phyloP scores from a whole-genome alignment of 2,888 invertebrate species.

The Petrolisthes cinctipes region DNA sequence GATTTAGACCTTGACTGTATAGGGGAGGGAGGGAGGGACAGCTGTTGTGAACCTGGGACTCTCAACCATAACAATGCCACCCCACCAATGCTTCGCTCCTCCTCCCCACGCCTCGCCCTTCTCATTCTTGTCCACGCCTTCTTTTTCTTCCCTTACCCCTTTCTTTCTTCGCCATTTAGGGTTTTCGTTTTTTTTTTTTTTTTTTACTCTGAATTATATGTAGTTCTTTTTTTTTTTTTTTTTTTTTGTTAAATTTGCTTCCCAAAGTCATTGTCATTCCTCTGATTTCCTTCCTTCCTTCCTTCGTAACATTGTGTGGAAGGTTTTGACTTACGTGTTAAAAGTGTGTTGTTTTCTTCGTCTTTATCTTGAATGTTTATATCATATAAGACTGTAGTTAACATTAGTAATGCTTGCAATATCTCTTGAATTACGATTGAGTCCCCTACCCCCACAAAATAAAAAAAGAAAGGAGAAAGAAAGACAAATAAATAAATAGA shows the following conservation, averaged over 20 bases:
- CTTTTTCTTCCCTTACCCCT: not conserved
- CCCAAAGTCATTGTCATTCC: no score
- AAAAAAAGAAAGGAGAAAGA: not conserved
- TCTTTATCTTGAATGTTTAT: no score
- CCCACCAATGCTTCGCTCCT: slow-evolving; percentile 8
- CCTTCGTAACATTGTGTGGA: no score
- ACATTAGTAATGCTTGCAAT: no score
- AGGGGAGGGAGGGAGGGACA: slow-evolving; percentile 22
- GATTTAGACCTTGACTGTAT: no score
- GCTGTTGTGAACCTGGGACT: slow-evolving; percentile 20
- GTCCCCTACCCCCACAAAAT: not conserved
- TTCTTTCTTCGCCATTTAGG: not conserved
- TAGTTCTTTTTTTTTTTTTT: not conserved
- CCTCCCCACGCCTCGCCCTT: not conserved
- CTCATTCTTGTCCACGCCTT: not conserved
- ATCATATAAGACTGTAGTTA: no score
- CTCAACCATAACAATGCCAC: slow-evolving; percentile 25
- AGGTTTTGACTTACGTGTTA: no score
- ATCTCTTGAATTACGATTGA: no score
- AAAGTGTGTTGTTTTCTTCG: no score
- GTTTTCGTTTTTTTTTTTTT: not conserved
- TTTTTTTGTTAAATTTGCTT: no score
- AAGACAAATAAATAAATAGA: not conserved
- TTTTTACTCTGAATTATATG: not conserved
- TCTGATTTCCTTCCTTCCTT: no score